phyloP scores from a whole-genome alignment of 1,140 invertebrate genomes.

The Babylonia areolata region DNA sequence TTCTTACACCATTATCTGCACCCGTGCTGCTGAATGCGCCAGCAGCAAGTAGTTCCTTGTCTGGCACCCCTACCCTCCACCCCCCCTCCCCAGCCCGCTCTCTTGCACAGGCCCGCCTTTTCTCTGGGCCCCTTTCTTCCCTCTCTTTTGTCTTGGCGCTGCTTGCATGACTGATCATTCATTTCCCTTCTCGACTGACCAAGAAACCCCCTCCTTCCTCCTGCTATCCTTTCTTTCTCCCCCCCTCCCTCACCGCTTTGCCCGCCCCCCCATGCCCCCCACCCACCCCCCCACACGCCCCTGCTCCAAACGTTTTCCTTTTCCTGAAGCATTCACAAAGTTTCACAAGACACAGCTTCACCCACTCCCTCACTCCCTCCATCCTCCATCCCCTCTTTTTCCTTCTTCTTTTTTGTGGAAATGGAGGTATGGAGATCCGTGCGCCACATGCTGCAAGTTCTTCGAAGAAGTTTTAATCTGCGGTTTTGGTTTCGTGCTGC shows the following conservation, averaged over 20 bases:
- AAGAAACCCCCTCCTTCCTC: too few relatives aligned
- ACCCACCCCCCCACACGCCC: too few relatives aligned
- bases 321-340: too few relatives aligned
- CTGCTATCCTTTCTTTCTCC: too few relatives aligned
- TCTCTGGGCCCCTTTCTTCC: not conserved
- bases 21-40: conserved; percentile 31
- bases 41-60: conserved; percentile 4
- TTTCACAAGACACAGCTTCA: too few relatives aligned
- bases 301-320: too few relatives aligned
- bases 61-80: not conserved
- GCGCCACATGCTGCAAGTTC: too few relatives aligned
- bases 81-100: too few relatives aligned
- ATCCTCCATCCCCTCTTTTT: not conserved
- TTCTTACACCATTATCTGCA: conserved; percentile 35
- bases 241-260: too few relatives aligned
- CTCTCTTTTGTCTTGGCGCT: conserved; percentile 9
- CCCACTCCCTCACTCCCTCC: not conserved
- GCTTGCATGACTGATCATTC: not conserved
- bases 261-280: too few relatives aligned
- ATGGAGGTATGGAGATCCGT: too few relatives aligned
- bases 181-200: conserved; percentile 10
- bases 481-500: not conserved
- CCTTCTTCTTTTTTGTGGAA: not conserved
- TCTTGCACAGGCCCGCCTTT: not conserved
- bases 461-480: not conserved